Base-by-base conservation (phyloP, 2,888 invertebrate genomes). In the Stegophylla sp. region DNA sequence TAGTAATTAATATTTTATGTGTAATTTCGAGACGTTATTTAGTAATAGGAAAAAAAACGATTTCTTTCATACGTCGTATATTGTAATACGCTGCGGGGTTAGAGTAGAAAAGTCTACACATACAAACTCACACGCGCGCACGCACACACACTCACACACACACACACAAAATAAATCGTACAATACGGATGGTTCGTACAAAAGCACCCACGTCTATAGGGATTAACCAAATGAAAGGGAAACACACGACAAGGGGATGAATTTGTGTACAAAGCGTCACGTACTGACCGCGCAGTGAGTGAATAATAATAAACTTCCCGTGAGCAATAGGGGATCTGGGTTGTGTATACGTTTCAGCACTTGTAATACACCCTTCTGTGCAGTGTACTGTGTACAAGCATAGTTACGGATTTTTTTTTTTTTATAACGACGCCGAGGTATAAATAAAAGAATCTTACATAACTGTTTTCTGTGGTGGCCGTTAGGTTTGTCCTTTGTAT, bases 171-270 rank as follows among this genome's bases (percentile, higher is more conserved):
- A n/a, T 48, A 28, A 28, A 59, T 10, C 5, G n/a, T 1, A 28
- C 5, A 12, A 20, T n/a, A 56, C 0, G 67, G 48, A 20, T 28
- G 67, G 28, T 48, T 20, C 13, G 17, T n/a, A 23, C 13, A 13
- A 61, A 34, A 61, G 28, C 7, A 13, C 17, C 15, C 17, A 34
- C 34, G 61, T 61, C 34, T 56, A n/a, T 15, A 26, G 72, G 20
- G 72, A 61, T 59, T 41, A 23, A n/a, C n/a, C 43, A n/a, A 59
- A 59, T n/a, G 26, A 59, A 73, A 26, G 59, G 59, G 59, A 59
- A 26, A 59, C 59, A n/a, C 59, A 59, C 26, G 43, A 56, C 56
- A 26, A 73, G 72, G 43, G 59, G 72, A 73, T 59, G n/a, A 45
- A 73, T 59, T 43, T 23, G 5, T 43, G 59, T 59, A 73, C 72